Conservation (phyloP, 2,888 invertebrate genomes). For the Cephus spinipes region DNA sequence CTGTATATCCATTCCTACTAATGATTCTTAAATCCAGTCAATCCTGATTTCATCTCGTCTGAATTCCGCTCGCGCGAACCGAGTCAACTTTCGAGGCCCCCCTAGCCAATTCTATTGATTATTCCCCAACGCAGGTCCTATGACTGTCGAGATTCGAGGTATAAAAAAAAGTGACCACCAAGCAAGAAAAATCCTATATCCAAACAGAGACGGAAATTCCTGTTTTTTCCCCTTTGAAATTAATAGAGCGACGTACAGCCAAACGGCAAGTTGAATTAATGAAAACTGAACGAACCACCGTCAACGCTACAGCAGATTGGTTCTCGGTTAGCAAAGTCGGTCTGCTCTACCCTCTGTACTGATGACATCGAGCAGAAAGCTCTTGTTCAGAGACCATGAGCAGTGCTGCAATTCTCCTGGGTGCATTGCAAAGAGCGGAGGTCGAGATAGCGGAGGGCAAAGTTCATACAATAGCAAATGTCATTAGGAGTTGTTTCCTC, state of each 20-base stretch:
- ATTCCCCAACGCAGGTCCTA: too few species aligned
- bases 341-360: neutral
- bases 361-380: constrained; percentile 36
- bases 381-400: constrained; percentile 26
- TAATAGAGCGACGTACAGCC: neutral
- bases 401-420: constrained; percentile 27
- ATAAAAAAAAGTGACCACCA: neutral
- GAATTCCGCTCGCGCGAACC: neutral
- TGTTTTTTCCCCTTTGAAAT: neutral
- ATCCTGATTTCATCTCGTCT: constrained; percentile 17
- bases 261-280: neutral
- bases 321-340: neutral
- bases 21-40: constrained; percentile 51
- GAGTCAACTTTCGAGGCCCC: neutral
- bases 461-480: neutral
- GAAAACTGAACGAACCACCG: neutral
- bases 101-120: neutral
- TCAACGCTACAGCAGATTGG: neutral
- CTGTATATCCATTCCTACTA: constrained; percentile 41
- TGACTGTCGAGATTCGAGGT: neutral
- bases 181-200: neutral
- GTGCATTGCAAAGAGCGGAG: constrained; percentile 6
- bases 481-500: neutral
- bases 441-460: neutral
- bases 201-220: neutral